phyloP scores from a whole-genome alignment of 2,797 vertebrate genomes.

The Meda fulgida region DNA sequence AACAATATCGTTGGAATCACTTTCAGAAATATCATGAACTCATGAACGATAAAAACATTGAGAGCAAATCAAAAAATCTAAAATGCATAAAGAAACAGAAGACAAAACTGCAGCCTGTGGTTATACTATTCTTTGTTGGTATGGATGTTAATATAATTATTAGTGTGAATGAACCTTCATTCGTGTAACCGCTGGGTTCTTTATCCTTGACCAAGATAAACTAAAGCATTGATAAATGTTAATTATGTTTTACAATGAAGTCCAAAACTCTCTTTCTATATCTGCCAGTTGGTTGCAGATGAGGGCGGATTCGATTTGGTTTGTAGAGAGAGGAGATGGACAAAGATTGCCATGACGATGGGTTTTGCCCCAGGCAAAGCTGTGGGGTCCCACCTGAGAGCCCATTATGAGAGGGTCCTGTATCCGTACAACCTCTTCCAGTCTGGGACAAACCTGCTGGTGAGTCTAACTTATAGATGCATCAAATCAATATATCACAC shows the following conservation, averaged over 20 bases:
- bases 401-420: constrained; percentile 93
- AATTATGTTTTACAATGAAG: not conserved
- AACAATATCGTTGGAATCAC: not conserved
- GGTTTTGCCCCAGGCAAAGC: constrained; percentile 96
- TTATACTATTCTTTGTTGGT: not conserved
- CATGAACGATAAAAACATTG: not conserved
- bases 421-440: constrained; percentile 97
- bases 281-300: constrained; percentile 89
- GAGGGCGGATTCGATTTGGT: constrained; percentile 94
- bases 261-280: not conserved
- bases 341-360: constrained; percentile 94
- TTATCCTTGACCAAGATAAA: constrained; percentile 6
- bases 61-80: not conserved
- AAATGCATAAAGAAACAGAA: not conserved
- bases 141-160: not conserved
- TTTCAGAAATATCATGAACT: not conserved
- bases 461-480: constrained; percentile 72
- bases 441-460: constrained; percentile 89
- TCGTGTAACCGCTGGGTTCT: not conserved
- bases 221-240: not conserved
- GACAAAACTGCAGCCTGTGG: not conserved
- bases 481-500: not conserved
- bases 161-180: not conserved
- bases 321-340: constrained; percentile 95
- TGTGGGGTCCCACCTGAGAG: constrained; percentile 93